These are phyloP conservation scores for Myathropa florea DNA, from an alignment of 2,888 invertebrate species.

Conservation along the genomic window DNA sequence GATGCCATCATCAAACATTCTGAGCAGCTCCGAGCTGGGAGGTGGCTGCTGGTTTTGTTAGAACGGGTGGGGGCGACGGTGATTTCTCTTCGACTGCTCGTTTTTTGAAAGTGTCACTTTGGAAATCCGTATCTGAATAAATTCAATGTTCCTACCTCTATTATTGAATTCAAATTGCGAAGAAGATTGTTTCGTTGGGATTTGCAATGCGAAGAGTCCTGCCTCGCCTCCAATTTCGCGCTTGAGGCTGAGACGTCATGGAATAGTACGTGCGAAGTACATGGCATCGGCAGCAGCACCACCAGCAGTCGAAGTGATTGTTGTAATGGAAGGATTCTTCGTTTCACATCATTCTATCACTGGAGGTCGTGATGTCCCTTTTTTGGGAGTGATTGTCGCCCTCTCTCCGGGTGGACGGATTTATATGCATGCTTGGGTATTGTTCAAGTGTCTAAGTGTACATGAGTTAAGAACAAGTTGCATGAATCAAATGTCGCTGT, in stretches of 20 bases:
- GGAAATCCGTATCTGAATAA: slow-evolving; percentile 64
- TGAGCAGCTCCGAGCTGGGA: slow-evolving; percentile 36
- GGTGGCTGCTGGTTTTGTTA: not conserved
- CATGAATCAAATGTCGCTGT: slow-evolving; percentile 68
- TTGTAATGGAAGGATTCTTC: slow-evolving; percentile 58
- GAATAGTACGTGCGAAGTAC: slow-evolving; percentile 48
- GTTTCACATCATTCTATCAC: slow-evolving; percentile 32
- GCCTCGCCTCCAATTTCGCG: slow-evolving; percentile 54
- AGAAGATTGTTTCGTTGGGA: slow-evolving; percentile 70
- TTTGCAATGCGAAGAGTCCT: slow-evolving; percentile 47
- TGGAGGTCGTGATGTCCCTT: slow-evolving; percentile 47
- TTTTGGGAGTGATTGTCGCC: slow-evolving; percentile 29
- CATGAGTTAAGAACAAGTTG: slow-evolving; percentile 37
- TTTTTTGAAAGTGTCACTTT: slow-evolving; percentile 61
- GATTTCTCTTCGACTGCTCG: not conserved
- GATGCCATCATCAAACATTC: slow-evolving; percentile 58
- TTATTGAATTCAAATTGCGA: slow-evolving; percentile 71
- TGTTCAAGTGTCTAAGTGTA: slow-evolving; percentile 59
- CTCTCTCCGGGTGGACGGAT: slow-evolving; percentile 40
- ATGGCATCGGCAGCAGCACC: not conserved
- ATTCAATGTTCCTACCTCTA: slow-evolving; percentile 70
- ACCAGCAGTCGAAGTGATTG: slow-evolving; percentile 49
- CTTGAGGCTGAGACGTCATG: slow-evolving; percentile 50
- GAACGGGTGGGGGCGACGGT: slow-evolving; percentile 4
- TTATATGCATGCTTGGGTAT: slow-evolving; percentile 66